phyloP scores from a whole-genome alignment of 2,888 invertebrate genomes.

The Drosophila helvetica region DNA sequence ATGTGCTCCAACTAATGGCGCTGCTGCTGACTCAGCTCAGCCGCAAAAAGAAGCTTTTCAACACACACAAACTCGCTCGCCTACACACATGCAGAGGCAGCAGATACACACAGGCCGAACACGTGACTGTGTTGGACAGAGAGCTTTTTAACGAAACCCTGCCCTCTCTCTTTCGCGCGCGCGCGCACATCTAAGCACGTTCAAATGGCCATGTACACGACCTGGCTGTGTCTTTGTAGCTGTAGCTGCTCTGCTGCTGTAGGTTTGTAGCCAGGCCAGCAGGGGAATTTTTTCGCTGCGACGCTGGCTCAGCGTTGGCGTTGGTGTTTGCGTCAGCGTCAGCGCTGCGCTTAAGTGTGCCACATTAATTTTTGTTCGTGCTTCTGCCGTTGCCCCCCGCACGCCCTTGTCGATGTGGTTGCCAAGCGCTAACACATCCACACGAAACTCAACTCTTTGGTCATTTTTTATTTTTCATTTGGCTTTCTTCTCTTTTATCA shows the following conservation, averaged over 20 bases:
- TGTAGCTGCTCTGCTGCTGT: conserved; percentile 42
- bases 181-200: conserved; percentile 72
- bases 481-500: conserved; percentile 36
- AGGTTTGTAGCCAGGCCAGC: conserved; percentile 14
- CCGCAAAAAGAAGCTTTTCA: too few relatives aligned
- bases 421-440: conserved; percentile 62
- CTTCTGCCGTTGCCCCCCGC: conserved; percentile 29
- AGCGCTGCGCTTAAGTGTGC: conserved; percentile 68
- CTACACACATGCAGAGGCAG: conserved; percentile 25
- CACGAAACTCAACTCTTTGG: conserved; percentile 37
- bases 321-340: background rate
- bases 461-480: conserved; percentile 22
- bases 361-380: conserved; percentile 62
- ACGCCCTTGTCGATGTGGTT: conserved; percentile 43
- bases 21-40: conserved; percentile 69
- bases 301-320: conserved; percentile 51
- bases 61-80: conserved; percentile 33
- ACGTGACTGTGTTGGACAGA: conserved; percentile 58
- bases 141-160: conserved; percentile 74
- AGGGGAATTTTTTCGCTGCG: conserved; percentile 67
- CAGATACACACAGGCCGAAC: conserved; percentile 43
- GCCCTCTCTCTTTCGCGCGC: conserved; percentile 43
- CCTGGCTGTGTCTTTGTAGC: conserved; percentile 64
- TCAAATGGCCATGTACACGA: conserved; percentile 58
- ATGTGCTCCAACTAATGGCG: conserved; percentile 53